These are phyloP conservation scores for Anoplophora glabripennis DNA, from an alignment of 1,140 invertebrate species.

Conservation along the genomic window DNA sequence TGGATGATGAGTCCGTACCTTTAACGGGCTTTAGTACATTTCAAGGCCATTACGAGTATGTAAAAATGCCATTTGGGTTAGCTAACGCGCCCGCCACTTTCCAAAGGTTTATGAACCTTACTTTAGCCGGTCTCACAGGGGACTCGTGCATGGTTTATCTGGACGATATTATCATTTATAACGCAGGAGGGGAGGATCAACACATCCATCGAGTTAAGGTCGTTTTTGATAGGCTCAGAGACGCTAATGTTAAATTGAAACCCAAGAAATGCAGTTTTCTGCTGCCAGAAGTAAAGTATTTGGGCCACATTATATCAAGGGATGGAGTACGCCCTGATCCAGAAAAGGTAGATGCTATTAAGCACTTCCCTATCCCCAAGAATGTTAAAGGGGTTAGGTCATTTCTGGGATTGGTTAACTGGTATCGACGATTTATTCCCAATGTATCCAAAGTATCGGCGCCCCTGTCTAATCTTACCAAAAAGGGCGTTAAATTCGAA, in stretches of 20 bases:
- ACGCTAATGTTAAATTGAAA: neutral
- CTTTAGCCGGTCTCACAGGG: conserved; percentile 3
- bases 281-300: neutral
- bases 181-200: neutral
- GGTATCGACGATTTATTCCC: conserved; percentile 24
- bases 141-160: conserved; percentile 10
- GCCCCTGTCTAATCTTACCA: conserved; percentile 11
- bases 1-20: neutral
- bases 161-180: conserved; percentile 14
- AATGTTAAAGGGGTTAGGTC: neutral
- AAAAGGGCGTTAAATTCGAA: conserved; percentile 10
- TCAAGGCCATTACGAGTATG: conserved; percentile 14
- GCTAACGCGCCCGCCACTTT: conserved; percentile 8
- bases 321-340: neutral
- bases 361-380: neutral
- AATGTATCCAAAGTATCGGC: conserved; percentile 9
- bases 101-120: conserved; percentile 13
- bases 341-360: neutral
- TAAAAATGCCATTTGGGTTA: conserved; percentile 17
- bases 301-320: neutral
- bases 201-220: neutral
- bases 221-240: neutral
- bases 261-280: neutral
- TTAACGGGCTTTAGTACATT: conserved; percentile 9
- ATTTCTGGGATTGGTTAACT: conserved; percentile 14